Base-by-base conservation (phyloP, 2,797 vertebrate genomes). In the Enteromius fasciolatus region DNA sequence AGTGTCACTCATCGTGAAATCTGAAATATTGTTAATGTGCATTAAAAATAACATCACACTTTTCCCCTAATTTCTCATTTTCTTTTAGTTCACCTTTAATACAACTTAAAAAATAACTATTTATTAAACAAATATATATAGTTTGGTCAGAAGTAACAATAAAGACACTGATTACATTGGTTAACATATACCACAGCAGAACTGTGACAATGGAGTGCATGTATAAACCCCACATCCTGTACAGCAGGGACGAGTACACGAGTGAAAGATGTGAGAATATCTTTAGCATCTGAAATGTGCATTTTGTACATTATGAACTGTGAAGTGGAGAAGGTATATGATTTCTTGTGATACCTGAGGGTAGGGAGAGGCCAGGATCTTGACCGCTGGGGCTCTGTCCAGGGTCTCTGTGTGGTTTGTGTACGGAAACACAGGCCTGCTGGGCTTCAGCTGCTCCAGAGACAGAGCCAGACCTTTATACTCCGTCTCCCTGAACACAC, bases 391-490 rank as follows among this genome's bases (percentile, higher is more conserved):
- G 85, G 94, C 93, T 91, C 96, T 97, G 86, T 90, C 92, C 74
- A 92, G 93, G 77, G 96, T 96, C 85, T 96, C 95, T 87, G 36
- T 86, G 9, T 93, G 92, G 88, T 93, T 95, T 88, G 92, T 89
- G 50, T 95, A 97, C 83, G 95, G 92, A 87, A 97, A 97, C 3
- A 95, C 90, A 20, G 95, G 93, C 92, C 97, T 98, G 84, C 93
- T 93, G 87, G 95, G 94, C 14, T 95, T 93, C 89, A 96, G 93
- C 93, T 99, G 98, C 92, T 99, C 98, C 91, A 99, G 89, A n/a
- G 98, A 99, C 68, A 99, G 95, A 89, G 98, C 97, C 9, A 99
- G 92, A 69, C 97, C 97, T 93, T 98, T 98, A 86, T 98, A 99
- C 89, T 99, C 97, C 0, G 96, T 97, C 88, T 99, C 97, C 91